phyloP scores from a whole-genome alignment of 2,888 invertebrate genomes.

The Eurois occulta region DNA sequence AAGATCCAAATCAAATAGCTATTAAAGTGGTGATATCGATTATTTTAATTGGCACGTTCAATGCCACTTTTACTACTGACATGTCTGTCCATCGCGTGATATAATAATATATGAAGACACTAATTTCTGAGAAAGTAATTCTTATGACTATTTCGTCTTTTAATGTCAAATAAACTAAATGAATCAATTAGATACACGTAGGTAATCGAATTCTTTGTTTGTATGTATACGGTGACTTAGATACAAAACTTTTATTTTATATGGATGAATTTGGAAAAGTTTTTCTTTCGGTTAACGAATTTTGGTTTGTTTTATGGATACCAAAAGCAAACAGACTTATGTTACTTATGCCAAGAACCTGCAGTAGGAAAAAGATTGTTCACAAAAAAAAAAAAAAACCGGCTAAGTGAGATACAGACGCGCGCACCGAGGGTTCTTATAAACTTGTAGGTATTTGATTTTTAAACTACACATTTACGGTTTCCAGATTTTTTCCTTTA shows the following conservation, averaged over 20 bases:
- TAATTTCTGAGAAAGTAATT: slow-evolving; percentile 40
- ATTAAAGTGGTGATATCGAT: slow-evolving; percentile 55
- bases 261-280: background rate
- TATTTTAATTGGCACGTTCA: slow-evolving; percentile 59
- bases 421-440: no score
- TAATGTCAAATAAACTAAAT: slow-evolving; percentile 46
- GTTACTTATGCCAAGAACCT: background rate
- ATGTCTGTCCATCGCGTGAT: slow-evolving; percentile 39
- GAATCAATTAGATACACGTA: slow-evolving; percentile 42
- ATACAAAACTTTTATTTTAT: background rate
- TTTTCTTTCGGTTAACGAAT: background rate
- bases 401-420: no score
- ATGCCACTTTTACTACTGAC: slow-evolving; percentile 54
- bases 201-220: slow-evolving; percentile 2
- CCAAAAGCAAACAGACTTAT: background rate
- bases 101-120: slow-evolving; percentile 56
- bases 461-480: no score
- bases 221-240: background rate
- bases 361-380: background rate
- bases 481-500: no score
- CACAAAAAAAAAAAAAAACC: background rate
- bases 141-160: slow-evolving; percentile 16
- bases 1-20: slow-evolving; percentile 50
- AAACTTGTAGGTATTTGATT: no score
- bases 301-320: background rate